Evolutionary conservation across 2,888 invertebrate species (phyloP), one percentile per base, ranked within the genome.

Genomic region (Caenorhabditis doughertyi): DNA sequence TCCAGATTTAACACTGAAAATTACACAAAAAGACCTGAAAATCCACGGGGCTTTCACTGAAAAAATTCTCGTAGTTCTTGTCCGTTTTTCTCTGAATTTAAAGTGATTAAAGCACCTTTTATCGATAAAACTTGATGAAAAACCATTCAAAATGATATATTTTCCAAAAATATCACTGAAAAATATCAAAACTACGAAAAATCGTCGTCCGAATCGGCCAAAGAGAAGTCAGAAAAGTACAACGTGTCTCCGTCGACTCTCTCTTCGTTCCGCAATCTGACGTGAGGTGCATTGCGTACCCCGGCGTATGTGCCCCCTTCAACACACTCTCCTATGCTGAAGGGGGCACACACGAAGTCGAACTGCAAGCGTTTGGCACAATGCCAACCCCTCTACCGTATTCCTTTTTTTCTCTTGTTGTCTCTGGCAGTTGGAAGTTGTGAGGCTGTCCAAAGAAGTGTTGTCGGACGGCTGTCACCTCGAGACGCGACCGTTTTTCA

Each of bases 351-450:
- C 53, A 82, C 74, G 73, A 68, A 87, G 23, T 53, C 80, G 51
- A 74, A 85, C 87, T 87, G 79, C 87, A 87, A 84, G 51, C 21
- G n/a, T 7, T 76, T 83, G 83, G 80, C 71, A 25, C 23, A 3
- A 2, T 42, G 83, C 85, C 85, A 85, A 76, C 42, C 58, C 42
- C 23, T 35, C 1, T 74, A 81, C 80, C 76, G 83, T 83, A 83
- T 16, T 8, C 11, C 55, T 21, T 11, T 39, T 35, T 9, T 42
- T 8, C 39, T 16, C 9, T 18, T 55, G 32, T 60, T 21, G 29
- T 25, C 27, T 23, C 35, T 67, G 13, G 56, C 44, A 23, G 76
- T 77, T 64, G 77, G 73, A 58, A 74, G 71, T 77, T 77, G 67
- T 68, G 42, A 27, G 44, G n/a, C 25, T 62, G 62, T 44, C 29